A percentile compares a stretch with the other conserved stretches of the same genome.
These are phyloP conservation scores for Habroteleia sp. DNA, from an alignment of 2,888 invertebrate genomes.

Conservation along the genomic window DNA sequence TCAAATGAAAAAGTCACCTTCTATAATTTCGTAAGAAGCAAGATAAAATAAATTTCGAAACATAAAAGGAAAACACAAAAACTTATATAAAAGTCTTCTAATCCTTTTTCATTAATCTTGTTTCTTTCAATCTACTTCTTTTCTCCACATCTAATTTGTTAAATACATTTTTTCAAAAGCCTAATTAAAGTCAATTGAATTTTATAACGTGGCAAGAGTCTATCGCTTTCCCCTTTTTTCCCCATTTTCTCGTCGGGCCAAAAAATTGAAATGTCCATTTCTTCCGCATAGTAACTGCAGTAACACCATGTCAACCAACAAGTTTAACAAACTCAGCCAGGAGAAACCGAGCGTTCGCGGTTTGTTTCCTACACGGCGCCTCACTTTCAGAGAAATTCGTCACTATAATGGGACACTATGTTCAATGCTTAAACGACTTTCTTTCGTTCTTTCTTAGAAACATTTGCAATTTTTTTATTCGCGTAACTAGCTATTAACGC, in stretches of 20 bases:
- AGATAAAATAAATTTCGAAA: no score
- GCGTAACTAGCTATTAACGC: conserved; percentile 42
- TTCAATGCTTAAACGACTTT: conserved; percentile 24
- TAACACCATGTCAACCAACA: background rate
- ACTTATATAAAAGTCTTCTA: no score
- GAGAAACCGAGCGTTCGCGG: conserved; percentile 9
- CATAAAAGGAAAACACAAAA: no score
- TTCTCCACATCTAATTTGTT: no score
- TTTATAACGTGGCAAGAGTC: background rate
- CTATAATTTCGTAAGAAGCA: no score
- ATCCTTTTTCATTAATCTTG: no score
- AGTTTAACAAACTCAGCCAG: background rate
- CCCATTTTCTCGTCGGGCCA: conserved; percentile 1
- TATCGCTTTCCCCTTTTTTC: conserved; percentile 5
- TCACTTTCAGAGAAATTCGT: conserved; percentile 37
- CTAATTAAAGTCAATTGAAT: background rate
- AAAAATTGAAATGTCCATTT: conserved; percentile 4
- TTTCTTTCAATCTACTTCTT: no score
- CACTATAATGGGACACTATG: conserved; percentile 11
- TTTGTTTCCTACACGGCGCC: conserved; percentile 8
- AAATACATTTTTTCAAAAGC: no score
- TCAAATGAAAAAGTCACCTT: no score
- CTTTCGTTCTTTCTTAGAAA: conserved; percentile 25
- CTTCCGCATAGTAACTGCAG: conserved; percentile 10
- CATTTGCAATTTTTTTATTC: conserved; percentile 20